phyloP scores from a whole-genome alignment of 1,140 invertebrate genomes.

The Habropoda laboriosa region DNA sequence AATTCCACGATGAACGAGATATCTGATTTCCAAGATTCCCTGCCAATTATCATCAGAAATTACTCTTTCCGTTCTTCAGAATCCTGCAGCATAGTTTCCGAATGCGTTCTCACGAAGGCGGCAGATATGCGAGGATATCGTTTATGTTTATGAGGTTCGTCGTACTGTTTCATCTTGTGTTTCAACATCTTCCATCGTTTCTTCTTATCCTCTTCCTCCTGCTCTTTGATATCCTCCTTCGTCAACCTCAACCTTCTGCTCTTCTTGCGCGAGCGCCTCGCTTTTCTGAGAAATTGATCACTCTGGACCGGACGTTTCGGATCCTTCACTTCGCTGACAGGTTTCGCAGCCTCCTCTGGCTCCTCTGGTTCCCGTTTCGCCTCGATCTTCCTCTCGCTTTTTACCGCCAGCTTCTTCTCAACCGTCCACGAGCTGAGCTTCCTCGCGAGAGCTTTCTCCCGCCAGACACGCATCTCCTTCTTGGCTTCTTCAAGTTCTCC shows the following conservation, averaged over 20 bases:
- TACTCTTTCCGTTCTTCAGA: too few relatives aligned
- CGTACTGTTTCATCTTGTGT: neutral
- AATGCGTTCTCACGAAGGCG: neutral
- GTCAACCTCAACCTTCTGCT: neutral
- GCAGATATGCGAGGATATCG: slow-evolving; percentile 20
- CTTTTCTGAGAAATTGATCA: neutral
- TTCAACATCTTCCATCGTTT: neutral
- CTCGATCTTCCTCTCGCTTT: neutral
- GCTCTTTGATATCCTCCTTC: neutral
- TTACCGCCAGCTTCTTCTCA: neutral
- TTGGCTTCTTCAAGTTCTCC: slow-evolving; percentile 29
- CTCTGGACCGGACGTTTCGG: neutral
- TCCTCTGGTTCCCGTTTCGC: too few relatives aligned
- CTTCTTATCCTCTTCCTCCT: neutral
- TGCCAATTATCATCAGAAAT: too few relatives aligned
- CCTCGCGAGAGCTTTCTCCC: slow-evolving; percentile 3
- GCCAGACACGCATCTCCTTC: slow-evolving; percentile 32
- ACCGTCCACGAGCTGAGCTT: slow-evolving; percentile 4
- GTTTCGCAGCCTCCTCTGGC: neutral
- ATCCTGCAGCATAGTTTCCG: too few relatives aligned
- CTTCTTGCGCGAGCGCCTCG: neutral
- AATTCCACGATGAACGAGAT: too few relatives aligned
- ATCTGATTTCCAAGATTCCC: too few relatives aligned
- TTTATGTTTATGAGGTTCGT: neutral
- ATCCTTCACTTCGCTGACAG: neutral